These are phyloP conservation scores for Pseudoips prasinana DNA, from an alignment of 2,888 invertebrate species.

Conservation along the genomic window DNA sequence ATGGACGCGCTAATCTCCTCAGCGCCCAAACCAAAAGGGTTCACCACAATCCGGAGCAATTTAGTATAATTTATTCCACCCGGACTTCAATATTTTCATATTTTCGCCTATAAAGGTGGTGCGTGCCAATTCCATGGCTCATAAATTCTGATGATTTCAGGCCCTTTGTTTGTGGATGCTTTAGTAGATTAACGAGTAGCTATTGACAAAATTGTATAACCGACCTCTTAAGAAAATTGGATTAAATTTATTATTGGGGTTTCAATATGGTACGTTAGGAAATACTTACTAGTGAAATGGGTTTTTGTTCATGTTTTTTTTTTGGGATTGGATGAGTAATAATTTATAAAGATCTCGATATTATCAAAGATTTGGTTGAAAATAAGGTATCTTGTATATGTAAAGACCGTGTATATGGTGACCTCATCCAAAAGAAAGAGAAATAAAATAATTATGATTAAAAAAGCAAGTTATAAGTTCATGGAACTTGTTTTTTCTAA, in stretches of 20 bases:
- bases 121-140: slow-evolving; percentile 50
- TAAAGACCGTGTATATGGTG: no score
- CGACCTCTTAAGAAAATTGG: slow-evolving; percentile 46
- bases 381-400: no score
- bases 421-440: no score
- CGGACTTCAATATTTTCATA: slow-evolving; percentile 48
- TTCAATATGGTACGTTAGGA: no score
- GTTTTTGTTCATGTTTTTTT: slow-evolving; percentile 7
- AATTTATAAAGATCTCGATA: no score
- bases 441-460: no score
- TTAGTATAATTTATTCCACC: slow-evolving; percentile 50
- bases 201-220: slow-evolving; percentile 45
- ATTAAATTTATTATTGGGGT: slow-evolving; percentile 33
- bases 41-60: slow-evolving; percentile 52
- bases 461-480: no score
- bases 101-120: slow-evolving; percentile 47
- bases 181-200: slow-evolving; percentile 43
- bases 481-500: no score
- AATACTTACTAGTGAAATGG: slow-evolving; percentile 20
- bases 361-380: no score
- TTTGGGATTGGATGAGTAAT: no score
- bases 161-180: slow-evolving; percentile 51
- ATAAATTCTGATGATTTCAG: slow-evolving; percentile 56
- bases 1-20: slow-evolving; percentile 35
- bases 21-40: slow-evolving; percentile 35